Conservation (phyloP, 2,888 invertebrate genomes). For the Drosophila siamana region DNA sequence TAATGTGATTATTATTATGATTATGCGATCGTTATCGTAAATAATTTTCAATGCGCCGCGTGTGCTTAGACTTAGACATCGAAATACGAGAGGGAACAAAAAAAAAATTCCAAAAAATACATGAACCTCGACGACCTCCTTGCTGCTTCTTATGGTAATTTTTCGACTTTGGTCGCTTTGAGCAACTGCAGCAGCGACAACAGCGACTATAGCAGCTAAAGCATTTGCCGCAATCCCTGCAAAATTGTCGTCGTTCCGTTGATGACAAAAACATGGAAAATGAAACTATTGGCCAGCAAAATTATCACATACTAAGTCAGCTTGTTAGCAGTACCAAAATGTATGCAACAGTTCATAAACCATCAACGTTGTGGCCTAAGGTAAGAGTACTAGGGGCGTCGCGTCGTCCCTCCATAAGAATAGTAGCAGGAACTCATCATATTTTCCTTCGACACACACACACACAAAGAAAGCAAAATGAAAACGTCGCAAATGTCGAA, state of each 20-base stretch:
- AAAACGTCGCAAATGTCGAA: slow-evolving; percentile 24
- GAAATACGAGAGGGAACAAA: background rate
- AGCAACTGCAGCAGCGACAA: slow-evolving; percentile 50
- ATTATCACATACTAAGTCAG: slow-evolving; percentile 81
- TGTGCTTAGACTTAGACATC: slow-evolving; percentile 72
- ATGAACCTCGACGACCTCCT: slow-evolving; percentile 37
- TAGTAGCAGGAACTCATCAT: slow-evolving; percentile 59
- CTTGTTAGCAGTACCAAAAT: slow-evolving; percentile 65
- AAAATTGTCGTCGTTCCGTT: slow-evolving; percentile 28
- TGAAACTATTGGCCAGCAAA: slow-evolving; percentile 71
- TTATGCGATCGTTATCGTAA: slow-evolving; percentile 82
- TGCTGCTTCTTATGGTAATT: slow-evolving; percentile 64
- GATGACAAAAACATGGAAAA: slow-evolving; percentile 74
- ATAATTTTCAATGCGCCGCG: slow-evolving; percentile 78
- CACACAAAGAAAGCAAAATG: slow-evolving; percentile 18
- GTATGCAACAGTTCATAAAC: slow-evolving; percentile 80
- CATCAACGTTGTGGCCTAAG: slow-evolving; percentile 40
- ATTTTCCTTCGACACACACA: slow-evolving; percentile 45
- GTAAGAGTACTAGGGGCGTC: slow-evolving; percentile 1
- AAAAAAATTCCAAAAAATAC: background rate
- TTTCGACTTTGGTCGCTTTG: slow-evolving; percentile 39
- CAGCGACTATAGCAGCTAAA: slow-evolving; percentile 27
- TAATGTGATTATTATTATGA: slow-evolving; percentile 82
- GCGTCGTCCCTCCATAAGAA: slow-evolving; percentile 5
- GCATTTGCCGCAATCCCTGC: slow-evolving; percentile 50